Evolutionary conservation across 2,113 vertebrate genomes (phyloP), one percentile per base, ranked within the genome.

Genomic region (Poicephalus meyeri): DNA sequence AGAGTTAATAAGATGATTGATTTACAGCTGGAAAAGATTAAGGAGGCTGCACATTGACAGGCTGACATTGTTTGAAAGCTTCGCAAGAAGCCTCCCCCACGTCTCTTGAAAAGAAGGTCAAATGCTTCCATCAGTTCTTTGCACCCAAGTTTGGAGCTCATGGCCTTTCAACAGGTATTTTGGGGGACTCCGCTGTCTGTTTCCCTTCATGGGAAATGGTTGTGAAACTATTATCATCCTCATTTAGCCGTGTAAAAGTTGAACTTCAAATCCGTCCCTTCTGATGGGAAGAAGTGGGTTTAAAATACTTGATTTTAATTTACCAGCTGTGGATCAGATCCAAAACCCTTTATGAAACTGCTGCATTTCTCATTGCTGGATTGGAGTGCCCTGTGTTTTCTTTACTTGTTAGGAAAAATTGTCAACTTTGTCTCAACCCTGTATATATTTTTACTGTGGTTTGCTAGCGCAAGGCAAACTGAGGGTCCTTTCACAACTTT

Each of bases 11-110:
- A 96, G 97, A 95, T 95, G 98, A 98, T 97, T 98, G 98, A 98
- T 96, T 97, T 97, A 94, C 96, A 98, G 97, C 96, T 98, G 98
- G 98, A 98, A 99, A 98, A 96, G 97, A 98, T 98, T 97, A 98
- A 72, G 81, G 92, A 93, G 64, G 60, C 89, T 91, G 80, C 81
- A 88, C 97, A 93, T 88, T 84, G 96, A 92, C 95, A 97, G 96
- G 26, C 69, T 92, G 93, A 96, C 89, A 84, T 58, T 80, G 80
- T 92, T 95, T 86, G 88, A 94, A 86, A 88, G 71, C 53, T 61
- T 58, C 13, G 1, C 33, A 11, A 77, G 91, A 86, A 94, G 76
- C 83, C 74, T 93, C 90, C 78, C 86, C 71, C 24, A 6, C 11
- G 35, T 63, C 69, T 49, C 73, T 63, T 2, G 7, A 44, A 52